Base-by-base conservation (phyloP, 2,113 vertebrate species). In the Brachionichthys hirsutus region DNA sequence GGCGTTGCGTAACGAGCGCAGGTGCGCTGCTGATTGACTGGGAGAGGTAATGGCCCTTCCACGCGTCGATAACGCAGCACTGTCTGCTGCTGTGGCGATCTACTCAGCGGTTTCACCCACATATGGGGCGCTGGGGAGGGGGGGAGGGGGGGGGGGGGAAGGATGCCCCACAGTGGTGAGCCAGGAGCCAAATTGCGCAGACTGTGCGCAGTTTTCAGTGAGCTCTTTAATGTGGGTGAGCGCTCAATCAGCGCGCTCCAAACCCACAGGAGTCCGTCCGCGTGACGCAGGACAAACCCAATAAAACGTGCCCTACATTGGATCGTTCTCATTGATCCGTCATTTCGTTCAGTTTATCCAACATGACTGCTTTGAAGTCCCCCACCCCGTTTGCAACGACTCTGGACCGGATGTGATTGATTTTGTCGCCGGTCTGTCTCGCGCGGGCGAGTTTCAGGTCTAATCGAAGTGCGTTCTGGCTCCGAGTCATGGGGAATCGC, bases 131-230 rank as follows among this genome's bases (percentile, higher is more conserved):
- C 54, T 4, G 4, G 24, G 4, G 24, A 6, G 24, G 4, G 24
- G 4, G 4, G 24, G 24, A 6, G 24, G 24, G 24, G 24, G 24
- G 24, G 24, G 24, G 24, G 24, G n/a, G n/a, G n/a, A n/a, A n/a
- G n/a, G n/a, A n/a, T 82, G 66, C 75, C 77, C 80, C 71, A 84
- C 67, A 71, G 71, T 72, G 78, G 62, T 65, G 77, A 80, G 67
- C 73, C 73, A 77, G 58, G 52, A 81, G 67, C 70, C 77, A 83
- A 85, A 84, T 81, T 83, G 79, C 80, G 85, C 82, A 86, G 81
- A 64, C 75, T 73, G n/a, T 68, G 67, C 78, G 66, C 67, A 73
- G 71, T 83, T n/a, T 67, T 67, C 76, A 42, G 57, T 67, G 60
- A 60, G 69, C 63, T 71, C 73, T 70, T 80, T 59, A 44, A 76